phyloP scores from a whole-genome alignment of 2,797 vertebrate genomes.

The Pachyuromys duprasi region DNA sequence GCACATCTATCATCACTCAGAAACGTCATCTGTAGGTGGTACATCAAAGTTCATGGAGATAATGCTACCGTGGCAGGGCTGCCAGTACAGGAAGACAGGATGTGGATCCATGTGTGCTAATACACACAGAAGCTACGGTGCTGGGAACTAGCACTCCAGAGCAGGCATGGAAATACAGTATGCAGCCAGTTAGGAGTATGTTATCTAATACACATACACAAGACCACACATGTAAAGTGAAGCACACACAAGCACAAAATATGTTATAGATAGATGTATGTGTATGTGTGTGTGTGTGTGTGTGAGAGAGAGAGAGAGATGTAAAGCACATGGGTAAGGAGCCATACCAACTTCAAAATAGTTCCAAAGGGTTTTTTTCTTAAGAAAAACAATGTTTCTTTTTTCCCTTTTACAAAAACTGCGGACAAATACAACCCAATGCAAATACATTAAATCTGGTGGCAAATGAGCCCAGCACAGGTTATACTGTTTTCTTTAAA shows the following conservation, averaged over 20 bases:
- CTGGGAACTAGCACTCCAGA: not conserved
- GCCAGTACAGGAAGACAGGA: not conserved
- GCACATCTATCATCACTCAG: not conserved
- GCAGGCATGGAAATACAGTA: not conserved
- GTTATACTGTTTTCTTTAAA: not conserved
- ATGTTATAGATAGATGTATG: not conserved
- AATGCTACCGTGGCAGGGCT: not conserved
- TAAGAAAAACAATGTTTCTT: not conserved
- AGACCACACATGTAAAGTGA: not conserved
- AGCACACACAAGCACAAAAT: not conserved
- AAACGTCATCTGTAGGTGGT: not conserved
- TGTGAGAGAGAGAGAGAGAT: not conserved
- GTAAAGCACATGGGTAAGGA: not conserved
- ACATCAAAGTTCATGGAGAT: not conserved
- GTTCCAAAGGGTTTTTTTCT: not conserved
- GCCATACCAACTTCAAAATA: not conserved
- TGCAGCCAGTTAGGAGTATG: not conserved
- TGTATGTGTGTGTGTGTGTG: too few relatives aligned
- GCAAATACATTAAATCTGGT: not conserved
- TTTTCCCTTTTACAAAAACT: not conserved
- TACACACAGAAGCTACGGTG: not conserved
- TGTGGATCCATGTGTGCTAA: fast-evolving
- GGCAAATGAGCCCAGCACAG: not conserved
- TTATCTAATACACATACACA: not conserved
- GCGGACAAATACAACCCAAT: not conserved